Conservation (phyloP, 2,888 invertebrate species). For the Lycocerus yunnanus region DNA sequence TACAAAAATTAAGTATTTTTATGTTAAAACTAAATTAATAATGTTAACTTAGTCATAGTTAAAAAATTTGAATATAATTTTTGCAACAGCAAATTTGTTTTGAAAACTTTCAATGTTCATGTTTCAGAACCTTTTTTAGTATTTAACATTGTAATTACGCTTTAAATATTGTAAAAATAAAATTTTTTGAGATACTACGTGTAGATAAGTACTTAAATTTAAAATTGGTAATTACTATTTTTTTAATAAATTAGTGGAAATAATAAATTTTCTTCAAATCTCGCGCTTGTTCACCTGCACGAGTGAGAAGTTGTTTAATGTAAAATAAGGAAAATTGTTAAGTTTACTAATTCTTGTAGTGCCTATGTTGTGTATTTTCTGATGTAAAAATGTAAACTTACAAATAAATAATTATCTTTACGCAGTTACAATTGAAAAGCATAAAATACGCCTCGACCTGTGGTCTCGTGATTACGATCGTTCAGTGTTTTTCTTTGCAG, state of each 20-base stretch:
- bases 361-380: background rate
- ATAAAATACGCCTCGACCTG: background rate
- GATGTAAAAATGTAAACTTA: slow-evolving; percentile 8
- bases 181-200: background rate
- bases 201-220: background rate
- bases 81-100: background rate
- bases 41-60: background rate
- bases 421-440: background rate
- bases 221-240: background rate
- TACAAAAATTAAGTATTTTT: slow-evolving; percentile 1
- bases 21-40: background rate
- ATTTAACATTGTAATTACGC: background rate
- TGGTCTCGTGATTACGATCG: background rate
- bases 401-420: slow-evolving; percentile 4
- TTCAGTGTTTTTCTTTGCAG: no score
- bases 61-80: background rate
- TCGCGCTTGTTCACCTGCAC: background rate
- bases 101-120: background rate
- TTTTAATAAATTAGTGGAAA: background rate
- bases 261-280: background rate
- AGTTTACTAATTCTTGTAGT: background rate
- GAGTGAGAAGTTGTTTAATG: background rate
- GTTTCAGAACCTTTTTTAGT: background rate
- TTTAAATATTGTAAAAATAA: background rate
- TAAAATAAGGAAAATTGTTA: background rate